Evolutionary conservation across 2,113 vertebrate genomes (phyloP), one percentile per base, ranked within the genome.

Genomic region (Gopherus evgoodei): DNA sequence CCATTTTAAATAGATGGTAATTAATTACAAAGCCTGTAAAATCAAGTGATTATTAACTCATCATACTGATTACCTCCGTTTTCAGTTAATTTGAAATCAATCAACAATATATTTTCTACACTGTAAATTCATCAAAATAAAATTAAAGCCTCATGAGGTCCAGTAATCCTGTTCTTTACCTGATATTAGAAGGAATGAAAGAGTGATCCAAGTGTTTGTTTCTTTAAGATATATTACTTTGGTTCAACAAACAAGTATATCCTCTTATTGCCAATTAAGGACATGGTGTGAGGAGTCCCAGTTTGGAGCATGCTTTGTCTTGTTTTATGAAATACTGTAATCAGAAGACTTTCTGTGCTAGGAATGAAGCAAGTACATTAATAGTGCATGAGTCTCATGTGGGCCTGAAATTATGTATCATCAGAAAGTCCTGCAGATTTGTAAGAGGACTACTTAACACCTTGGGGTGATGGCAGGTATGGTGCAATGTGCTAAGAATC

Each of bases 181-280:
- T 94, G 38, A 11, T 93, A 84, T 47, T 96, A 91, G 76, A 93
- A 90, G 69, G 89, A 93, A 69, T 82, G 44, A 85, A 91, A 91
- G 19, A 88, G 53, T 8, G 1, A 79, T 88, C 81, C 75, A 9
- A 83, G 87, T 11, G 59, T 91, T 95, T 90, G 53, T 86, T 94
- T 93, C 82, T 94, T 81, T 94, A 53, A 95, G 90, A 96, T 72
- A 3, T 83, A 19, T 94, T 92, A 17, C 7, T 87, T 93, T 49
- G 44, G 3, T 81, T 90, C 8, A 90, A 88, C 95, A 93, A 42
- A 1, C 47, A 86, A 35, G 83, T 87, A 86, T 52, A 89, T 76
- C 76, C 72, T 89, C 19, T 82, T 47, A 88, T 27, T 79, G 78
- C 85, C 95, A 86, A 89, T 82, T 90, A 93, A 91, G 91, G 22